phyloP scores from a whole-genome alignment of 2,888 invertebrate species.

The Crepidodera aurea region DNA sequence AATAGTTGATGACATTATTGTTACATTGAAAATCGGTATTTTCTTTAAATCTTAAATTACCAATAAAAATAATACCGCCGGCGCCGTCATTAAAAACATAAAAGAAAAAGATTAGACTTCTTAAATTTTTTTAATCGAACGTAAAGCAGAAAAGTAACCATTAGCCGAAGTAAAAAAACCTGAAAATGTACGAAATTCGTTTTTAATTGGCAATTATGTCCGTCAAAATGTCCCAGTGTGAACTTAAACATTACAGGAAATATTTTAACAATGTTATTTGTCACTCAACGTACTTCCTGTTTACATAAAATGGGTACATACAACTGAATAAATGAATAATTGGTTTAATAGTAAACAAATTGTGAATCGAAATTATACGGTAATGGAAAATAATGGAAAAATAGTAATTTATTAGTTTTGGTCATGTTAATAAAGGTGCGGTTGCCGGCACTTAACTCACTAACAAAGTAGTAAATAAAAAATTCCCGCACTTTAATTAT shows the following conservation, averaged over 20 bases:
- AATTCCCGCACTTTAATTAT: too few relatives aligned
- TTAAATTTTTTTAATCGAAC: too few relatives aligned
- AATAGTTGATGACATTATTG: too few relatives aligned
- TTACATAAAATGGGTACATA: constrained; percentile 20
- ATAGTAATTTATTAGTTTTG: constrained; percentile 3
- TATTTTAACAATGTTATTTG: constrained; percentile 21
- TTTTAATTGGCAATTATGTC: constrained; percentile 15
- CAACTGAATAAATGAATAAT: constrained; percentile 19
- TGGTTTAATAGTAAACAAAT: constrained; percentile 17
- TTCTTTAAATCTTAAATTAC: too few relatives aligned
- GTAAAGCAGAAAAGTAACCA: too few relatives aligned
- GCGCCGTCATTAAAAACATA: too few relatives aligned
- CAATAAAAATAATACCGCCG: too few relatives aligned
- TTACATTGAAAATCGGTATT: too few relatives aligned
- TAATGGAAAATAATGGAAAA: constrained; percentile 3
- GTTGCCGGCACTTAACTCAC: background rate
- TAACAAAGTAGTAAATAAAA: too few relatives aligned
- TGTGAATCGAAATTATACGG: constrained; percentile 11
- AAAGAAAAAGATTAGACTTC: too few relatives aligned
- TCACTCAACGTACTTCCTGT: constrained; percentile 22
- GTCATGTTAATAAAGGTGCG: background rate
- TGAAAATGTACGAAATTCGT: background rate
- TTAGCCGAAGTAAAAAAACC: too few relatives aligned
- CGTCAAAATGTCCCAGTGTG: background rate
- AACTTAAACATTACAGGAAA: constrained; percentile 12